Percentiles rank a stretch among this genome's conserved stretches.
These are phyloP conservation scores for Drosophila murphyi DNA, from an alignment of 1,140 invertebrate species.

Conservation along the genomic window DNA sequence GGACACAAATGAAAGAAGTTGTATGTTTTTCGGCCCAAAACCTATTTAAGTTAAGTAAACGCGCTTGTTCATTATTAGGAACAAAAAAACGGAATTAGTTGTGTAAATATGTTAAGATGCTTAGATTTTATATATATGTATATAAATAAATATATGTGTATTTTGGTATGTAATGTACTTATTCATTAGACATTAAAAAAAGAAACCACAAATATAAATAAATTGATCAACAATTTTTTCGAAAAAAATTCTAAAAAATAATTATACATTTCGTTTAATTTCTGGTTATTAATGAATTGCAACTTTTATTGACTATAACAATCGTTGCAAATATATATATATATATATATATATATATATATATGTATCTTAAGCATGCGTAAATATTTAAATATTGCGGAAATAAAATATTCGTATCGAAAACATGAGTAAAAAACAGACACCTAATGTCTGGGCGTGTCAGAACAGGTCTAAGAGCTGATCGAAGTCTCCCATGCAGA, in stretches of 20 bases:
- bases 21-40: conserved; percentile 64
- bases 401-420: conserved; percentile 22
- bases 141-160: conserved; percentile 48
- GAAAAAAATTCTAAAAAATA: conserved; percentile 36
- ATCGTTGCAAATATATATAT: not conserved
- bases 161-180: conserved; percentile 71
- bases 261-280: conserved; percentile 23
- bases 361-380: not conserved
- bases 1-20: conserved; percentile 70
- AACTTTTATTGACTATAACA: conserved; percentile 12
- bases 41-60: conserved; percentile 71
- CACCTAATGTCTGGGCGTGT: conserved; percentile 26
- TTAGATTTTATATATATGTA: conserved; percentile 36
- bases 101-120: conserved; percentile 74
- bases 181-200: conserved; percentile 47
- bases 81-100: conserved; percentile 70
- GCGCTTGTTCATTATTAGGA: conserved; percentile 12
- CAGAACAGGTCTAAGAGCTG: conserved; percentile 32
- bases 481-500: conserved; percentile 43
- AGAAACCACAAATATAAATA: conserved; percentile 63
- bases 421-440: conserved; percentile 19
- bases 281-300: conserved; percentile 34
- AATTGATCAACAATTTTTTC: conserved; percentile 59
- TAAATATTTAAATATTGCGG: conserved; percentile 20
- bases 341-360: too few species aligned